phyloP scores from a whole-genome alignment of 2,888 invertebrate species.

The Orthonychiurus folsomi region DNA sequence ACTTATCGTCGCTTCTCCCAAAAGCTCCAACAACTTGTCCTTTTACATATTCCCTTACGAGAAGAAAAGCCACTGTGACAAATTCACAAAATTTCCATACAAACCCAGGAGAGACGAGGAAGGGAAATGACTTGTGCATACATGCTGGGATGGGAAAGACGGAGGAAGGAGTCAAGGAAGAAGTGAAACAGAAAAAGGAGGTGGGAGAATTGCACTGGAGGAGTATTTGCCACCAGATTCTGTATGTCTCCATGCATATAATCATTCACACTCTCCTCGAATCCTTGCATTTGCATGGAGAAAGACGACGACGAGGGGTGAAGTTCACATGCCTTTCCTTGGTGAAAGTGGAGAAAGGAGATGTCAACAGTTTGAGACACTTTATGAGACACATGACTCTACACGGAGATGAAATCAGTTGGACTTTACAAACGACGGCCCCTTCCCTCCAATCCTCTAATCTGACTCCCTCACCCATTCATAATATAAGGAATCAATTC shows the following conservation, averaged over 20 bases:
- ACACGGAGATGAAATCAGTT: not conserved
- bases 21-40: constrained; percentile 13
- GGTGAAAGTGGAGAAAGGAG: not conserved
- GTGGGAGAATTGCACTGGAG: no score
- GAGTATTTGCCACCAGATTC: no score
- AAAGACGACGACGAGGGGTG: no score
- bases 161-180: constrained; percentile 2
- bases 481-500: no score
- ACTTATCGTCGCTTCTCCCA: constrained; percentile 26
- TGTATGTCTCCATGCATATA: not conserved
- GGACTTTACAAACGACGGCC: not conserved
- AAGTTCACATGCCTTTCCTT: no score
- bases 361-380: not conserved
- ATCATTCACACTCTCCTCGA: not conserved
- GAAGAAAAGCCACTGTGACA: constrained; percentile 21
- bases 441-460: no score
- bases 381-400: not conserved
- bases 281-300: not conserved
- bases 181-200: not conserved
- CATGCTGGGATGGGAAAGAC: not conserved
- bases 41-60: constrained; percentile 10
- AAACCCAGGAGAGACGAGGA: constrained; percentile 5
- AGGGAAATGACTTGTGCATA: not conserved
- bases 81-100: constrained; percentile 27
- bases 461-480: not conserved